Conservation (phyloP, 2,113 vertebrate species). For the Syrrhaptes paradoxus region DNA sequence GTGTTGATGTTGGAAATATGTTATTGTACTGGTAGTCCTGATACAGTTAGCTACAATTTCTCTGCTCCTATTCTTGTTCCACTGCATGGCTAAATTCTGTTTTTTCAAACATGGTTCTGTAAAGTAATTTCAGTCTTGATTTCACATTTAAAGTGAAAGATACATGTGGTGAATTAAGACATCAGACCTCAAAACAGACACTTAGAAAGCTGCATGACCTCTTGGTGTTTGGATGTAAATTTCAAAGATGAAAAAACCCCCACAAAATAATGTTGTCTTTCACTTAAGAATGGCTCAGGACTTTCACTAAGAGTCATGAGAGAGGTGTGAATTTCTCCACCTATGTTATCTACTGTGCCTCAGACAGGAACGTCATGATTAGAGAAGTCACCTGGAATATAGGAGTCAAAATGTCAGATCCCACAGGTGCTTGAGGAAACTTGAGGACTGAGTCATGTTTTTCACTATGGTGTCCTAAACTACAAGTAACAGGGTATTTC, state of each 20-base stretch:
- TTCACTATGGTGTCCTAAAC: neutral
- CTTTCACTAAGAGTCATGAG: neutral
- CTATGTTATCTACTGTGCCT: fast-evolving
- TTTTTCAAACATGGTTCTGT: neutral
- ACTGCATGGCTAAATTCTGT: neutral
- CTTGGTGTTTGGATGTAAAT: neutral
- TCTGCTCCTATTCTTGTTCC: neutral
- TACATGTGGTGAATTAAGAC: neutral
- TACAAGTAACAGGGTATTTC: neutral
- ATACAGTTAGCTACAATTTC: neutral
- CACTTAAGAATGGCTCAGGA: neutral
- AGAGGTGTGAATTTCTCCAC: neutral
- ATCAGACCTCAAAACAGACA: neutral
- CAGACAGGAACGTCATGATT: neutral
- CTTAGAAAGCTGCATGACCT: neutral
- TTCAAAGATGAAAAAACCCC: neutral
- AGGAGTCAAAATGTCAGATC: neutral
- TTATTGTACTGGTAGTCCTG: neutral
- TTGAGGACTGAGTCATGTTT: neutral
- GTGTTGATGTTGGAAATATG: neutral
- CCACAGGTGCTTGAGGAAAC: neutral
- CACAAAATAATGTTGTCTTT: neutral
- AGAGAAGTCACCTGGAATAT: neutral
- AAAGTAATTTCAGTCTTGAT: neutral
- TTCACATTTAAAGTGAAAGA: neutral